These are phyloP conservation scores for Dipodomys merriami DNA, from an alignment of 2,113 vertebrate species.

Conservation along the genomic window DNA sequence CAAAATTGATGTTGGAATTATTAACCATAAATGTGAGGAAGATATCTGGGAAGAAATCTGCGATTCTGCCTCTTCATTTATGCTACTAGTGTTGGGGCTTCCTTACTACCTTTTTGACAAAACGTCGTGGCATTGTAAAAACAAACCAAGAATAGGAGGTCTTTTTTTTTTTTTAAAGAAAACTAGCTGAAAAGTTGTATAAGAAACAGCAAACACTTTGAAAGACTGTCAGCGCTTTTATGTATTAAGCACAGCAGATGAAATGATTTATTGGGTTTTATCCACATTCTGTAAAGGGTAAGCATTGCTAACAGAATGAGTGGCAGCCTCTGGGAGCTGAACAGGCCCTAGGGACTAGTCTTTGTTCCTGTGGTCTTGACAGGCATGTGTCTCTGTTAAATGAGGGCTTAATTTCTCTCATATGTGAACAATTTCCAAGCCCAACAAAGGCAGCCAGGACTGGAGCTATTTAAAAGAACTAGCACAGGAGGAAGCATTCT, in stretches of 20 bases:
- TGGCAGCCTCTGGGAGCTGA: constrained; percentile 89
- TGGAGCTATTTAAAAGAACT: constrained; percentile 88
- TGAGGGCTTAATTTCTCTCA: constrained; percentile 96
- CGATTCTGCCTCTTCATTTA: constrained; percentile 24
- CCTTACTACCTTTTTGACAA: constrained; percentile 62
- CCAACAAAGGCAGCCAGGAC: constrained; percentile 88
- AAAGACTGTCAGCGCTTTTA: constrained; percentile 77
- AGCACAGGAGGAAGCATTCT: constrained; percentile 88
- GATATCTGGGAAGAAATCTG: constrained; percentile 19
- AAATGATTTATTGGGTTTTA: constrained; percentile 92
- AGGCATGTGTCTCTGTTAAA: constrained; percentile 97
- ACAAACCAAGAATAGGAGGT: constrained; percentile 54
- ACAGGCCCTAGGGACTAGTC: constrained; percentile 89
- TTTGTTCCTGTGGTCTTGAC: constrained; percentile 94
- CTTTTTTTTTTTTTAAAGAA: constrained; percentile 40
- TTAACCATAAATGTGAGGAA: constrained; percentile 43
- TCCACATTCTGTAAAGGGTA: constrained; percentile 88
- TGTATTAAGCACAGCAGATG: constrained; percentile 88
- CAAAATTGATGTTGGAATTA: constrained; percentile 41
- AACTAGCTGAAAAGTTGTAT: constrained; percentile 73
- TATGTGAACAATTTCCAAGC: constrained; percentile 94
- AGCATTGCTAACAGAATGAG: constrained; percentile 91
- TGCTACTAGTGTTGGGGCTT: constrained; percentile 19
- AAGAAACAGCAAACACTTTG: constrained; percentile 81
- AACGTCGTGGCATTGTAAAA: constrained; percentile 68